Conservation (phyloP, 2,113 vertebrate genomes). For the Protobothrops flavoviridis region DNA sequence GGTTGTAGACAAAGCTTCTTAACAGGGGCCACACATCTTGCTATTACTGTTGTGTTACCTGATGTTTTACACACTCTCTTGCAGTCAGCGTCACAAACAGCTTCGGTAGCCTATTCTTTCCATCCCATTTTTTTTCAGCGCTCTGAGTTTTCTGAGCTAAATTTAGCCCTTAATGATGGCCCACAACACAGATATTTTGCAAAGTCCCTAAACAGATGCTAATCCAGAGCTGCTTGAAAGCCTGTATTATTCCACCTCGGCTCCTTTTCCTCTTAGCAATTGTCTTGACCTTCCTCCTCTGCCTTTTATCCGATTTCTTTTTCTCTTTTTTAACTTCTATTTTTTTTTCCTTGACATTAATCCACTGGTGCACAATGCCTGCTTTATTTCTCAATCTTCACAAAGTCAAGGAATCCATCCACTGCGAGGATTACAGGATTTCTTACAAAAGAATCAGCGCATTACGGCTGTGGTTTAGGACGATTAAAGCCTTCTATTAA, state of each 20-base stretch:
- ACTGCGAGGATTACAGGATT: neutral
- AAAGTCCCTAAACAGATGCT: neutral
- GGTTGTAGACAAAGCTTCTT: neutral
- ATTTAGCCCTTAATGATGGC: neutral
- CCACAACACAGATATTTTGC: neutral
- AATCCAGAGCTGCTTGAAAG: neutral
- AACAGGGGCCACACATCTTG: neutral
- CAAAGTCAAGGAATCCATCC: neutral
- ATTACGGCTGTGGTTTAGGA: slow-evolving; percentile 31
- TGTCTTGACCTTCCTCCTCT: neutral
- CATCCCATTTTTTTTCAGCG: neutral
- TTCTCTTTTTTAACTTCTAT: neutral
- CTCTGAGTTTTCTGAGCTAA: neutral
- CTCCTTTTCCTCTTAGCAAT: neutral
- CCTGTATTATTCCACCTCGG: neutral
- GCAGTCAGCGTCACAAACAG: too few species aligned
- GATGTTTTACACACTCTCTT: neutral
- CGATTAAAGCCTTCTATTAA: neutral
- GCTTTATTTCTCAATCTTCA: neutral
- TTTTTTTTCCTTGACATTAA: neutral
- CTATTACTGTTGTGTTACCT: neutral
- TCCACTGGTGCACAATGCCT: neutral
- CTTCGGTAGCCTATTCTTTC: neutral
- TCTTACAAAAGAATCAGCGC: slow-evolving; percentile 7
- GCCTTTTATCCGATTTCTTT: neutral